Evolutionary conservation across 2,113 vertebrate species (phyloP), one percentile per base, ranked within the genome.

Genomic region (Aptenodytes forsteri): DNA sequence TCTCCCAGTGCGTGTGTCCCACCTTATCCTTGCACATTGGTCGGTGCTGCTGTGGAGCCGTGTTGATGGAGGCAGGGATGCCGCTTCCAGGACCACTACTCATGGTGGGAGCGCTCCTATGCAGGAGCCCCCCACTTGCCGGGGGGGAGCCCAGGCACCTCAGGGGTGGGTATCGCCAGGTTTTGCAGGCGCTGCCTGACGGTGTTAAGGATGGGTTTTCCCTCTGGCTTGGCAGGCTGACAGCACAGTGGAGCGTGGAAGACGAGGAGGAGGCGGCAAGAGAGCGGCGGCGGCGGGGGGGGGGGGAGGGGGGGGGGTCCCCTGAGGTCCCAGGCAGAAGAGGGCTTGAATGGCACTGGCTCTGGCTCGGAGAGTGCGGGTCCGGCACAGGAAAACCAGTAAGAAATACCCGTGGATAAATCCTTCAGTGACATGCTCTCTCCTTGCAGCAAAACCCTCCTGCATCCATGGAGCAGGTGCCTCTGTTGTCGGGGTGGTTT

Each of bases 231-330:
- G 79, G 40, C 97, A 99, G 99, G 97, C 95, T 99, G 93, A 99
- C 99, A 38, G 97, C 98, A 1, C 99, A 99, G 96, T 97, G 99
- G 96, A 99, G 98, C 4, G 98, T 98, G 94, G 99, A 99, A 72
- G 99, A 99, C 1, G 98, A 99, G 71, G 99, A 99, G 87, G 99
- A 99, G 94, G 98, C 98, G 0, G 98, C 99, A 1, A 86, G 98
- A 18, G 99, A 99, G 89, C 97, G 93, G 9, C 97, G 98, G 25
- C 97, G 98, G 67, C 95, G 97, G 73, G 97, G 98, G 72, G 97
- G 98, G 56, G 98, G n/a, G n/a, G n/a, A n/a, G n/a, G n/a, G n/a
- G n/a, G n/a, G n/a, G n/a, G n/a, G n/a, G n/a, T n/a, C n/a, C n/a
- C n/a, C 95, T 96, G n/a, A 92, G 58, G 65, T 93, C 78, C 67